Percentiles rank a stretch among this genome's conserved stretches.
phyloP scores from a whole-genome alignment of 2,113 vertebrate species.

The Lophius piscatorius region DNA sequence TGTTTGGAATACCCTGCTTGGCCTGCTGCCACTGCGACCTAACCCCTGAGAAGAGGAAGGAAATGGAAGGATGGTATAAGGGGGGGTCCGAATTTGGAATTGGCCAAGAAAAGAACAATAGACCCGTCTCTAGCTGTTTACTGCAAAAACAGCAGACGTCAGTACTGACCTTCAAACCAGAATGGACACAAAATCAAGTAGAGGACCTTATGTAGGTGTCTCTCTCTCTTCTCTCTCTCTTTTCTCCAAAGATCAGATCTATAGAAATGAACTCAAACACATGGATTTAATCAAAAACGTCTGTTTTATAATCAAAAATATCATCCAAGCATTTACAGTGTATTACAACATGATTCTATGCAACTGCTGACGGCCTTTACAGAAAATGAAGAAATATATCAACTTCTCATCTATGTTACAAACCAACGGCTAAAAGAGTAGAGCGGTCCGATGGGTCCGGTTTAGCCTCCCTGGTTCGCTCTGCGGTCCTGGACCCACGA shows the following conservation, averaged over 20 bases:
- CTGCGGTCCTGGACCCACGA: conserved; percentile 53
- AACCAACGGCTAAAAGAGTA: conserved; percentile 65
- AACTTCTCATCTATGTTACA: conserved; percentile 70
- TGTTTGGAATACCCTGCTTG: no score
- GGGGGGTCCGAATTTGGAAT: no score
- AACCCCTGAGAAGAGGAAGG: no score
- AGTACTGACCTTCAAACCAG: no score
- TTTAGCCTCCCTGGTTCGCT: conserved; percentile 51
- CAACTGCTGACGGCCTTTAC: conserved; percentile 79
- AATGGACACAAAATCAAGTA: no score
- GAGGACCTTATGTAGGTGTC: no score
- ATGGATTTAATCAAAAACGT: conserved; percentile 55
- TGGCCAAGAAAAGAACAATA: no score
- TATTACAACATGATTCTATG: conserved; percentile 80
- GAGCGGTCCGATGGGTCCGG: conserved; percentile 59
- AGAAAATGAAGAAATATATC: conserved; percentile 80
- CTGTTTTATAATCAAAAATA: conserved; percentile 82
- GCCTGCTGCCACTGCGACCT: no score
- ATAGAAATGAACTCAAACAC: conserved; percentile 30
- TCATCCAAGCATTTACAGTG: conserved; percentile 83
- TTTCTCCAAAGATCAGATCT: not conserved
- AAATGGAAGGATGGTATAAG: no score
- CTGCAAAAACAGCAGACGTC: no score
- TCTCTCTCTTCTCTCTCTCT: no score
- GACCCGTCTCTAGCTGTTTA: no score